Evolutionary conservation across 1,140 invertebrate genomes (phyloP).

Genomic region (Saxidomus purpurata): DNA sequence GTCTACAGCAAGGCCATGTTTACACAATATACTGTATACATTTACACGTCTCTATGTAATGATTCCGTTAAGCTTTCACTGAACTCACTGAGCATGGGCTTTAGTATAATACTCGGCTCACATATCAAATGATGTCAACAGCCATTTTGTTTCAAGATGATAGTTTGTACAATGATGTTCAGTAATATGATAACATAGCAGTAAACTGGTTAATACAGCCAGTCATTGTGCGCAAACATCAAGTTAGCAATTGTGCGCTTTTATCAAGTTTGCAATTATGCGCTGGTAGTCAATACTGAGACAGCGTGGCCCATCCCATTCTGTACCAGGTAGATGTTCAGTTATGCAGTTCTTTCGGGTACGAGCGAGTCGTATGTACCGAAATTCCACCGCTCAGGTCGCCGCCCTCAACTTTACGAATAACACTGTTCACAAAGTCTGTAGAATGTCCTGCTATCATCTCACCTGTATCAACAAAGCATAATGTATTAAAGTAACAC

Average conservation of each 20-base stretch:
- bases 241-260: background rate
- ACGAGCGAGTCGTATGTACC: conserved; percentile 43
- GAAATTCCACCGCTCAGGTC: conserved; percentile 80
- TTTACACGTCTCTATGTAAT: too few species aligned
- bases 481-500: background rate
- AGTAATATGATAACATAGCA: background rate
- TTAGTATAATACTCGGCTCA: too few species aligned
- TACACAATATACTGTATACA: too few species aligned
- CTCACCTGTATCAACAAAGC: conserved; percentile 90
- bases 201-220: background rate
- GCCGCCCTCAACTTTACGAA: conserved; percentile 89
- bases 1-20: too few species aligned
- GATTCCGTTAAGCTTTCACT: too few species aligned
- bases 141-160: too few species aligned
- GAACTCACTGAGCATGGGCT: too few species aligned
- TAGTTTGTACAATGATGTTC: too few species aligned
- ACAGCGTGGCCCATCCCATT: background rate
- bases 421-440: conserved; percentile 95
- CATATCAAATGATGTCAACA: too few species aligned
- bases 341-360: conserved; percentile 61
- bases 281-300: background rate
- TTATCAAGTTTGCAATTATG: background rate
- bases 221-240: background rate
- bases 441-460: conserved; percentile 94
- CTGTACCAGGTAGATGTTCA: background rate